Percentiles rank a stretch among this genome's conserved stretches.
Conservation (phyloP, 1,140 invertebrate species). For the Bactericera cockerelli region DNA sequence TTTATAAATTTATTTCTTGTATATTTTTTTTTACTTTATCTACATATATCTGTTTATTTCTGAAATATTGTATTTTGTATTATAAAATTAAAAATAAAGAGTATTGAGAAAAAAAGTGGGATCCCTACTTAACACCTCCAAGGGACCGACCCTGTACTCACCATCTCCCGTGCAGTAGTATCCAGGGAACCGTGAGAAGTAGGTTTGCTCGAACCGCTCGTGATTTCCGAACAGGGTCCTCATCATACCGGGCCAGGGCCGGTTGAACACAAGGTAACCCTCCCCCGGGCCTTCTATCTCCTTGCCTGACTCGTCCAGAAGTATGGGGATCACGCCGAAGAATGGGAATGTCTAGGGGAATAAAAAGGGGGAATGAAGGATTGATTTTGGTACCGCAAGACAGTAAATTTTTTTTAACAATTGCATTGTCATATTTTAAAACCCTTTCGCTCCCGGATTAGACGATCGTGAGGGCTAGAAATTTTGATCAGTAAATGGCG, state of each 20-base stretch:
- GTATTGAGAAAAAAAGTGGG: no score
- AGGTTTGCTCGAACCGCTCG: slow-evolving; percentile 80
- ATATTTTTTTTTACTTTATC: no score
- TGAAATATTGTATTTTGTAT: no score
- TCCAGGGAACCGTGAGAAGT: slow-evolving; percentile 89
- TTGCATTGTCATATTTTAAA: no score
- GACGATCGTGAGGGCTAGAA: no score
- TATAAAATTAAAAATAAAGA: no score
- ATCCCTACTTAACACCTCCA: no score
- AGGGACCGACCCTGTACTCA: slow-evolving; percentile 36
- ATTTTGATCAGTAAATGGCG: no score
- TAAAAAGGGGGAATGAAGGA: slow-evolving; percentile 15
- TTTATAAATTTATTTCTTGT: no score
- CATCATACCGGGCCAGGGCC: slow-evolving; percentile 97
- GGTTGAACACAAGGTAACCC: slow-evolving; percentile 83
- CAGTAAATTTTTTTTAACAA: no score
- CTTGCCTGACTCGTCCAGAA: slow-evolving; percentile 76
- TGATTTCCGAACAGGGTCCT: slow-evolving; percentile 83
- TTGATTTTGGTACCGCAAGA: neutral
- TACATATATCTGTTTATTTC: no score
- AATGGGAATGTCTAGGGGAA: slow-evolving; percentile 79
- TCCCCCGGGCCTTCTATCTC: slow-evolving; percentile 77
- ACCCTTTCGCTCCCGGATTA: no score
- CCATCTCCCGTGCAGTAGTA: slow-evolving; percentile 97
- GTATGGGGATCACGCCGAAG: slow-evolving; percentile 79